Evolutionary conservation across 2,888 invertebrate species (phyloP).

Genomic region (Netelia fuscicornis): DNA sequence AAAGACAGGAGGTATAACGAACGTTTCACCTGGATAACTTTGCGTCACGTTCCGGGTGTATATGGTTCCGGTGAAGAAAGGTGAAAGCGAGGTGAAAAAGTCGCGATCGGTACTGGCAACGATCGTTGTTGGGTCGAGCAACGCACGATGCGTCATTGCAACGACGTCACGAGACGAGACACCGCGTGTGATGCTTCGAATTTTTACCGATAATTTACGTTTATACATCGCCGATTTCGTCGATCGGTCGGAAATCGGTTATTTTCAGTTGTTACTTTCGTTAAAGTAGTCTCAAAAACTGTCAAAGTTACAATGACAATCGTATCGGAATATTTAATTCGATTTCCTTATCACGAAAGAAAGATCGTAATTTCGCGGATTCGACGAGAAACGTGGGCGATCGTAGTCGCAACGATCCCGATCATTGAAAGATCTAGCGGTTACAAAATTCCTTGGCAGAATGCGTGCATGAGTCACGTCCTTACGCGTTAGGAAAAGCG

Average conservation of each 20-base stretch:
- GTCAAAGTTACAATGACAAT: too few species aligned
- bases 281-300: too few species aligned
- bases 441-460: conserved; percentile 21
- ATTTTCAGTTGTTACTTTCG: background rate
- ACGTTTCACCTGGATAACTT: conserved; percentile 37
- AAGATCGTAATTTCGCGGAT: background rate
- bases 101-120: background rate
- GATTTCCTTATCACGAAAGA: background rate
- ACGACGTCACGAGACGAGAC: background rate
- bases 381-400: background rate
- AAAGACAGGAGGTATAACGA: background rate
- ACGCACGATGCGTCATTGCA: conserved; percentile 12
- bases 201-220: background rate
- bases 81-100: conserved; percentile 65
- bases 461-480: conserved; percentile 39
- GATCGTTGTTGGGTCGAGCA: background rate
- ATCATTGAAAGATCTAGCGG: conserved; percentile 28
- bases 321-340: too few species aligned
- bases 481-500: conserved; percentile 11
- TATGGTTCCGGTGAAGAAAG: conserved; percentile 54
- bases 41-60: background rate
- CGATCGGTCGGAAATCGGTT: background rate
- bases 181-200: background rate
- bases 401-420: conserved; percentile 2
- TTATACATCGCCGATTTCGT: background rate